Conservation (phyloP, 1,140 invertebrate species). For the Maconellicoccus hirsutus region DNA sequence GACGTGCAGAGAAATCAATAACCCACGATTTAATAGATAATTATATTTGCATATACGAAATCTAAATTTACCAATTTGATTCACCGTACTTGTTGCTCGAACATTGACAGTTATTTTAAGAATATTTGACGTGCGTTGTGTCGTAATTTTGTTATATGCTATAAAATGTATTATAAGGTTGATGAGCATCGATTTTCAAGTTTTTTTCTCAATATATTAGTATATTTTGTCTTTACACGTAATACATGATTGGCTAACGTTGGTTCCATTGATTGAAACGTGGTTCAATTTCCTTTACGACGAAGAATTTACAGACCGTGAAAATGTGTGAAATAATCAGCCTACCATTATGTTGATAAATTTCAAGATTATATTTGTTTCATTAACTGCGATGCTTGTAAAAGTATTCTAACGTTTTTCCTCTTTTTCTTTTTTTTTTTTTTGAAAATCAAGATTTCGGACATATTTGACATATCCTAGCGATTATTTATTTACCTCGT, state of each 20-base stretch:
- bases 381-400: too few species aligned
- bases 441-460: not conserved
- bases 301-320: not conserved
- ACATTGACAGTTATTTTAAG: not conserved
- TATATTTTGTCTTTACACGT: not conserved
- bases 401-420: not conserved
- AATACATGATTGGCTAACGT: not conserved
- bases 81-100: too few species aligned
- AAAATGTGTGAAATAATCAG: not conserved
- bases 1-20: too few species aligned
- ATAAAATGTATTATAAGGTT: not conserved
- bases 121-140: not conserved
- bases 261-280: not conserved
- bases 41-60: too few species aligned
- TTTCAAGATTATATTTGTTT: too few species aligned
- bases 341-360: too few species aligned
- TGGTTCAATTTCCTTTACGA: not conserved
- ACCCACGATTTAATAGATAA: too few species aligned
- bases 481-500: not conserved
- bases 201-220: not conserved
- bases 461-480: not conserved
- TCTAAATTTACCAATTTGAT: too few species aligned
- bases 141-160: not conserved
- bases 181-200: not conserved
- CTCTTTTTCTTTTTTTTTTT: not conserved